Conservation (phyloP, 2,888 invertebrate species). For the Nipponacmea schrenckii region DNA sequence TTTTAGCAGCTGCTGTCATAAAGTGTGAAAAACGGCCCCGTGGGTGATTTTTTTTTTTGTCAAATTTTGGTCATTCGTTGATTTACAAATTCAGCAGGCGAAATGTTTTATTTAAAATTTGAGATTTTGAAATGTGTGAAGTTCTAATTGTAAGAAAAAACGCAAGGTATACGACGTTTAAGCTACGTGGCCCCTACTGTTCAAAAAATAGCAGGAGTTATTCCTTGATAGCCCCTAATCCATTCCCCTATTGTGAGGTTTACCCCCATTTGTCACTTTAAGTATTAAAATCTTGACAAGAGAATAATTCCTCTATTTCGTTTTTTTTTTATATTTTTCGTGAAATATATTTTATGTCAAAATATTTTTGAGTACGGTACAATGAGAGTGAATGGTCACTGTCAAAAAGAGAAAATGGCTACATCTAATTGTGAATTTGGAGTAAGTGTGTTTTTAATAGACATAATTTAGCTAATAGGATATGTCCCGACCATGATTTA, state of each 20-base stretch:
- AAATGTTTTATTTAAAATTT: no score
- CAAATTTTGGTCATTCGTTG: not conserved
- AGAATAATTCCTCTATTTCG: not conserved
- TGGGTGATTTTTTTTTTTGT: not conserved
- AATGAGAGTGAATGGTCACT: no score
- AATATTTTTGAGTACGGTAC: not conserved
- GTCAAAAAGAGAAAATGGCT: no score
- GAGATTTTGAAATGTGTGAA: no score
- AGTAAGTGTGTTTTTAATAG: no score
- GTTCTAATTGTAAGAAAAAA: no score
- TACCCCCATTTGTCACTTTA: not conserved
- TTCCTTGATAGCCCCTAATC: not conserved
- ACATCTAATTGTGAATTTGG: no score
- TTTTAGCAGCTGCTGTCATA: not conserved
- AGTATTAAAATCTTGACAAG: not conserved
- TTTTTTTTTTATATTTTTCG: not conserved
- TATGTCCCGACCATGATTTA: no score
- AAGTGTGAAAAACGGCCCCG: not conserved
- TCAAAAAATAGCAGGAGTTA: not conserved
- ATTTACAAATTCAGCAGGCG: no score
- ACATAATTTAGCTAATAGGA: no score
- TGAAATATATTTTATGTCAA: conserved; percentile 6
- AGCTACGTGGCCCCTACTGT: not conserved
- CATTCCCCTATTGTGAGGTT: not conserved
- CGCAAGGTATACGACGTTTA: no score